Base-by-base conservation (phyloP, 1,140 invertebrate genomes). In the Cecropterus lyciades region DNA sequence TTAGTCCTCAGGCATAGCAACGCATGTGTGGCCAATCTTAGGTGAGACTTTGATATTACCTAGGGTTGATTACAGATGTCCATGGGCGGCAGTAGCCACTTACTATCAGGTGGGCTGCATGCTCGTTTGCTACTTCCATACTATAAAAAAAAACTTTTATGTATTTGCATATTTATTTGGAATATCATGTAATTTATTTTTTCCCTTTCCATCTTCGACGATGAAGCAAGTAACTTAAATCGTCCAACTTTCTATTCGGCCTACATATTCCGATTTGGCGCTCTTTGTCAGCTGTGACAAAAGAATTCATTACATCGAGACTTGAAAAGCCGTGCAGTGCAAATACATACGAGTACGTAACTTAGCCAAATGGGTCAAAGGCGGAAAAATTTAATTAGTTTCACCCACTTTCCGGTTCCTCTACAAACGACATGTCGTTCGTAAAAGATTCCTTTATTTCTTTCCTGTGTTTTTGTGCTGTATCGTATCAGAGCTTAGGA, bases 321-420 rank as follows among this genome's bases (percentile, higher is more conserved):
- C 60, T 52, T 53, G 48, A 42, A 63, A 63, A 63, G 60, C 20
- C 48, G 16, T 63, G 60, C 60, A 43, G 60, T 63, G 60, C 60
- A 52, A 42, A 51, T 24, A 62, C 16, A 17, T 46, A 24, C 14
- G 14, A 63, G 40, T 63, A 63, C 60, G 48, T 30, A 43, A 64
- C 66, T 62, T 37, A 63, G 66, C 57, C 60, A 55, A 62, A 49
- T 68, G 59, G 57, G 40, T 67, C 11, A 53, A 43, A 49, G 43
- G 56, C 53, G 42, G 49, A 68, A 53, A 67, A 62, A 53, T 62
- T 67, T 67, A 67, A 67, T 67, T 62, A 62, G 56, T 60, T 67
- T 67, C 56, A 51, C 46, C 40, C 40, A 67, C 46, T 53, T 60
- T 14, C 40, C 56, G 24, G 30, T 67, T n/a, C 20, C 37, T 53